Evolutionary conservation across 1,140 invertebrate genomes (phyloP).

Genomic region (Sarcophaga peregrina): DNA sequence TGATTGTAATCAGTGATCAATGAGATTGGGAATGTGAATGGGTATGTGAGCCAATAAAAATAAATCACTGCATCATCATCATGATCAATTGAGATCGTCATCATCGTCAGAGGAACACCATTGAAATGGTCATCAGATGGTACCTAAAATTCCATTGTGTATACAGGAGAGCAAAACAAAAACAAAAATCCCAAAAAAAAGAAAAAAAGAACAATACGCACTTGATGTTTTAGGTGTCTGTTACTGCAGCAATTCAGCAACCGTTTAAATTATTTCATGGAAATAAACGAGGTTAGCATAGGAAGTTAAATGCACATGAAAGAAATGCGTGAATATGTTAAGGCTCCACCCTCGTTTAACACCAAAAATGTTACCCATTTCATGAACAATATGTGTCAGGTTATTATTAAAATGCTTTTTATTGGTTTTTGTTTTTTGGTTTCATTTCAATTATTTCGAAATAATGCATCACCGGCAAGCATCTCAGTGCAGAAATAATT

Average conservation of each 20-base stretch:
- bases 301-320: neutral
- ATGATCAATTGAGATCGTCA: constrained; percentile 16
- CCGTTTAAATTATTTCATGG: constrained; percentile 10
- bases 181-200: neutral
- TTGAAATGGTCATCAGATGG: neutral
- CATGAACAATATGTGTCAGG: neutral
- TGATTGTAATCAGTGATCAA: constrained; percentile 13
- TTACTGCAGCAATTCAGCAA: neutral
- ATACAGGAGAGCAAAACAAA: neutral
- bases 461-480: no score
- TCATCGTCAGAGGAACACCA: neutral
- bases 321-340: neutral
- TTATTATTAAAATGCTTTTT: constrained; percentile 1
- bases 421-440: no score
- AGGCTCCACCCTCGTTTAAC: neutral
- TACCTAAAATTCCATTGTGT: constrained; percentile 24
- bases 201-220: no score
- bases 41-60: constrained; percentile 15
- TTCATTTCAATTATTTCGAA: neutral
- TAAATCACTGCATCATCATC: constrained; percentile 24
- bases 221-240: neutral
- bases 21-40: neutral
- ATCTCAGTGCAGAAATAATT: no score
- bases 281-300: neutral
- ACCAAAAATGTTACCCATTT: neutral